These are phyloP conservation scores for Rhagophthalmus giganteus DNA, from an alignment of 2,888 invertebrate genomes.

Conservation along the genomic window DNA sequence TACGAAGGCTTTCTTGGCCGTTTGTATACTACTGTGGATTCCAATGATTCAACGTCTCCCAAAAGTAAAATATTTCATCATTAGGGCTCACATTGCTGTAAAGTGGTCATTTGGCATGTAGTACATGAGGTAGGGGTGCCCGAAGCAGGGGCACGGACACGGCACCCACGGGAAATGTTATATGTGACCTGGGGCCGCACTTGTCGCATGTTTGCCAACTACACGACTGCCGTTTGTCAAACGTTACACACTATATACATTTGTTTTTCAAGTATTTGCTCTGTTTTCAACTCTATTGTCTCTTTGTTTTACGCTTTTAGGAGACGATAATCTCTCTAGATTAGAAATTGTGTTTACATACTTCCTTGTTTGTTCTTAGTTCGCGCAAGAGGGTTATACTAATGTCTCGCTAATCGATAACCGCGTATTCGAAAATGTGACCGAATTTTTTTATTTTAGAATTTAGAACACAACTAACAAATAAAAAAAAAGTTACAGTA, in stretches of 20 bases:
- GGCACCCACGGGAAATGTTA: slow-evolving; percentile 35
- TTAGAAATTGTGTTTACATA: slow-evolving; percentile 38
- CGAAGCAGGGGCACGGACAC: slow-evolving; percentile 29
- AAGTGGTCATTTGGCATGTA: slow-evolving; percentile 60
- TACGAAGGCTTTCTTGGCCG: slow-evolving; percentile 10
- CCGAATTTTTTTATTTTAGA: slow-evolving; percentile 4
- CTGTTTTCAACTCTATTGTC: slow-evolving; percentile 36
- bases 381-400: slow-evolving; percentile 3
- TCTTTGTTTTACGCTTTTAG: slow-evolving; percentile 42
- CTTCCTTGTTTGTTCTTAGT: slow-evolving; percentile 23
- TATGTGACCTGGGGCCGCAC: slow-evolving; percentile 43
- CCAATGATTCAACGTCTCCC: slow-evolving; percentile 59
- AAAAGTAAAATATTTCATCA: slow-evolving; percentile 59
- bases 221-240: slow-evolving; percentile 50
- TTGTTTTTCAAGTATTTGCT: slow-evolving; percentile 49
- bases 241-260: slow-evolving; percentile 47
- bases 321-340: slow-evolving; percentile 43
- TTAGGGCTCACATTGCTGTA: slow-evolving; percentile 57
- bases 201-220: slow-evolving; percentile 40
- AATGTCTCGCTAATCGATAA: slow-evolving; percentile 4
- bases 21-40: slow-evolving; percentile 33
- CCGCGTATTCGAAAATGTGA: too few relatives aligned
- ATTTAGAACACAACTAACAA: neutral
- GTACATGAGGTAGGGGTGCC: slow-evolving; percentile 41
- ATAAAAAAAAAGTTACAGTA: slow-evolving; percentile 19